Evolutionary conservation across 2,888 invertebrate genomes (phyloP), one percentile per base, ranked within the genome.

Genomic region (Atethmia centrago): DNA sequence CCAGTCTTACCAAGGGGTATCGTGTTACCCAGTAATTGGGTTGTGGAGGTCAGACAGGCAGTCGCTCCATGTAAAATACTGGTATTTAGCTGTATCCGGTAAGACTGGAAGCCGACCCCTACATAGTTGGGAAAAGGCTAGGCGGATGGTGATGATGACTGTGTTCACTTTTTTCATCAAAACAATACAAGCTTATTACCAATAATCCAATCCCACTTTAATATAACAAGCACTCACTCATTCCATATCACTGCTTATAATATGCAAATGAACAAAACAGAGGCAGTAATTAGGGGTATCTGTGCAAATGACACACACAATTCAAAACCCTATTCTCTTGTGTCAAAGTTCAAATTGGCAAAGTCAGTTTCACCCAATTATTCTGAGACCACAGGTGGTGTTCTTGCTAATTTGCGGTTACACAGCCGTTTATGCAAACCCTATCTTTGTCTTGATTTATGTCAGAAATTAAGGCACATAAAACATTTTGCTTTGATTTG

Each of bases 381-480:
- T 47, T 0, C 16, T 0, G 25, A 19, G 62, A 81, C 84, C 81
- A 80, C 84, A 81, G 84, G 81, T 84, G 80, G 80, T 49, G 68
- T 25, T 49, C 45, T 25, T 42, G 63, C 56, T 81, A 84, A 84
- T 84, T 84, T 67, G 81, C 67, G 84, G 80, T 36, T n/a, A 71
- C 70, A 71, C 25, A 49, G 64, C 70, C 59, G 53, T 74, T 74
- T 56, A 74, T 84, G n/a, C 31, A 55, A 66, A 56, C 55, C 71
- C 67, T 74, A 53, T 63, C 66, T 70, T 63, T 73, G 45, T 53
- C 64, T 74, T 84, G 84, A 80, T 81, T 84, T 84, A 84, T 61
- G 80, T 80, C 58, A 83, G 40, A 47, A 67, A 14, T 64, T 64
- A 19, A 45, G 31, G 2, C n/a, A 51, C 12, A 19, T 19, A 25